phyloP scores from a whole-genome alignment of 2,113 vertebrate genomes.

The Plecturocebus donacophilus region DNA sequence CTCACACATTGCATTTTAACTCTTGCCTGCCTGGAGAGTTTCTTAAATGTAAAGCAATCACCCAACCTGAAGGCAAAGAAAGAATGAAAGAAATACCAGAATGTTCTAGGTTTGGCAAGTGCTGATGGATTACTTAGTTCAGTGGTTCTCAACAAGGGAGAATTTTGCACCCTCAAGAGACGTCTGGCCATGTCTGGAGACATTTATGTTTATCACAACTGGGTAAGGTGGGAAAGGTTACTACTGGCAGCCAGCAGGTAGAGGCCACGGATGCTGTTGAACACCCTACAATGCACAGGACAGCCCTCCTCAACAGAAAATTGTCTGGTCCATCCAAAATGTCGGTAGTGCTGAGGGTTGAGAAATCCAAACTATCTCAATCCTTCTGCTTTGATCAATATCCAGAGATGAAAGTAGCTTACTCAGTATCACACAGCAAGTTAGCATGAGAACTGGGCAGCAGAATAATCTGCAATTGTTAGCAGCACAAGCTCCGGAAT shows the following conservation, averaged over 20 bases:
- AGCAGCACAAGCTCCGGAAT: neutral
- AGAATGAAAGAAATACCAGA: conserved; percentile 3
- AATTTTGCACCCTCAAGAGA: neutral
- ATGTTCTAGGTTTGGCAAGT: neutral
- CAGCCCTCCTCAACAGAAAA: too few relatives aligned
- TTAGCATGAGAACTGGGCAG: too few relatives aligned
- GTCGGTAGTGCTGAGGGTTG: neutral
- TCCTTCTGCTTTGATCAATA: neutral
- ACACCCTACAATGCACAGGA: too few relatives aligned
- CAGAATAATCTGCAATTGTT: neutral
- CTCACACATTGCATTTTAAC: conserved; percentile 54
- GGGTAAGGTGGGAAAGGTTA: too few relatives aligned
- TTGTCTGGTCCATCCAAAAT: too few relatives aligned
- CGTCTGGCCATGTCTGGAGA: neutral
- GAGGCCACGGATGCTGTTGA: neutral
- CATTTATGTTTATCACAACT: neutral
- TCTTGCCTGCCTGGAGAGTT: conserved; percentile 30
- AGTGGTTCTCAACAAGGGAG: neutral
- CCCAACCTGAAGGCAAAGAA: neutral
- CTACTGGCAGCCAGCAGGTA: neutral
- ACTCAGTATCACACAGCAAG: neutral
- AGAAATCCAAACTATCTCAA: neutral
- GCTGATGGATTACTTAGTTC: neutral
- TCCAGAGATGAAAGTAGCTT: neutral
- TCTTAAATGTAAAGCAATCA: conserved; percentile 1